These are phyloP conservation scores for Amphipoea oculea DNA, from an alignment of 2,888 invertebrate species.

Conservation along the genomic window DNA sequence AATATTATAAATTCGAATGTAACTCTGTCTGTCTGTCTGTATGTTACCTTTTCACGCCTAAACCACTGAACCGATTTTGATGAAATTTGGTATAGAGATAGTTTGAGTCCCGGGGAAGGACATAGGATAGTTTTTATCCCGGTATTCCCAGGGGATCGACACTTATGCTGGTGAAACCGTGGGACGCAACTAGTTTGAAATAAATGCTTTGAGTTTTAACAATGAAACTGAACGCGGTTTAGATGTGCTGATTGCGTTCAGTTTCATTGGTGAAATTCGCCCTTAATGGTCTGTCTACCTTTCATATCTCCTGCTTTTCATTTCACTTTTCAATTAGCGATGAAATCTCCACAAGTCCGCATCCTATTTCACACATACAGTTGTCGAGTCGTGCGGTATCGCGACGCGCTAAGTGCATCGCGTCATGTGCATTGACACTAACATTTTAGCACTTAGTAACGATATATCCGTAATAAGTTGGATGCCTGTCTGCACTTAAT, in stretches of 20 bases:
- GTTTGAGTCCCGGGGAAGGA: too few relatives aligned
- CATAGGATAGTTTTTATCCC: too few relatives aligned
- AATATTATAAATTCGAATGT: too few relatives aligned
- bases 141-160: too few relatives aligned
- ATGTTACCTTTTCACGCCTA: too few relatives aligned
- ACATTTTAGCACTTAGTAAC: conserved; percentile 23
- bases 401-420: conserved; percentile 36
- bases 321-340: conserved; percentile 26
- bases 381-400: conserved; percentile 17
- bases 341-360: background rate
- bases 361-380: conserved; percentile 19
- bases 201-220: too few relatives aligned
- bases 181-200: too few relatives aligned
- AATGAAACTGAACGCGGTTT: background rate
- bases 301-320: background rate
- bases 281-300: background rate
- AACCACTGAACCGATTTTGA: too few relatives aligned
- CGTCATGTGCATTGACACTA: conserved; percentile 21
- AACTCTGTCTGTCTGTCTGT: too few relatives aligned
- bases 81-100: too few relatives aligned
- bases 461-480: background rate
- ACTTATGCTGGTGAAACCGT: too few relatives aligned
- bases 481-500: conserved; percentile 18
- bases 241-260: background rate
- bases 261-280: background rate